Base-by-base conservation (phyloP, 2,113 vertebrate genomes). In the Nanorana parkeri region DNA sequence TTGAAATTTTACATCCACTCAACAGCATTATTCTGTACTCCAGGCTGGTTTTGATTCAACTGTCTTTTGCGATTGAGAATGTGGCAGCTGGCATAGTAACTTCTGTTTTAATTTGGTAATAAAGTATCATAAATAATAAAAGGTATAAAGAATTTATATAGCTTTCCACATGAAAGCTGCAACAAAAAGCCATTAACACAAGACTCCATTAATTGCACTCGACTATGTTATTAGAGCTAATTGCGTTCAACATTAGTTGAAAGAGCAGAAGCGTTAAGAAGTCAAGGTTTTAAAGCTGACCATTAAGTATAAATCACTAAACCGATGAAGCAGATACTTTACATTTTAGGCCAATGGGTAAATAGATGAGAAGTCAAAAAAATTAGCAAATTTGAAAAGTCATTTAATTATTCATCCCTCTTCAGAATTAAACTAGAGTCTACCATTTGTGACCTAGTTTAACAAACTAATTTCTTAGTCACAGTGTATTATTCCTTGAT, bases 61-160 rank as follows among this genome's bases (percentile, higher is more conserved):
- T 68, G 80, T 75, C 60, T 58, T 66, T 24, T 56, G 72, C 54
- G 41, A 67, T 28, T 68, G 74, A 32, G 55, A 83, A 4, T 76
- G 64, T 58, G 21, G 19, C 65, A 83, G 80, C 63, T 58, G 58
- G 71, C 61, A 76, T 41, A 51, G 72, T 68, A 83, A 76, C 63
- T 66, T 52, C 80, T 67, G 29, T 76, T 61, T 69, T 83, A 68
- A 83, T 83, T 76, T 83, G 80, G 71, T 83, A 67, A 76, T 76
- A 83, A 83, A 81, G 24, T 24, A 76, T 76, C 80, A 83, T 83
- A 83, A 83, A 83, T 83, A 76, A 83, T 83, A 83, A 83, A 78
- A 80, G 60, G 72, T 55, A 83, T 68, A 83, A 76, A 65, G 64
- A 83, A 75, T 83, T 76, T 68, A 83, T 68, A 83, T 51, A 68